Base-by-base conservation (phyloP, 2,797 vertebrate species). In the Chaenodraco wilsoni region DNA sequence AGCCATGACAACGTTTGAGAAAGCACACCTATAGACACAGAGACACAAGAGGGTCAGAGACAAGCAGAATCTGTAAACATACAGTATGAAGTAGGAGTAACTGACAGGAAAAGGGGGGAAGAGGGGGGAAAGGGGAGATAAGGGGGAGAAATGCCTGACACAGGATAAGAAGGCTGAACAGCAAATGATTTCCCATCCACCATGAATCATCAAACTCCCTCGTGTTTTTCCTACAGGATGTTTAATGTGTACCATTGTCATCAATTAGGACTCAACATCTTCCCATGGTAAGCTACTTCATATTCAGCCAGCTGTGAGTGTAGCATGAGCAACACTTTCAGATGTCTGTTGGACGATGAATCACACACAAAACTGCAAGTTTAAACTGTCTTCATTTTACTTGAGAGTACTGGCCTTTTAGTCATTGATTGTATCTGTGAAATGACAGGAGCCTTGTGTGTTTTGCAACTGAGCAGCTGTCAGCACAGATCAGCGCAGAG, bases 141-240 rank as follows among this genome's bases (percentile, higher is more conserved):
- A 52, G 37, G 31, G 46, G 11, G 10, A 23, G 16, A 45, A 52
- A 57, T 50, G 49, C 43, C 12, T n/a, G 10, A 58, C 8, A 23
- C 9, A 6, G 61, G 19, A 11, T 41, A 27, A 27, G 27, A 27
- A 51, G 64, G 33, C 68, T 74, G 51, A 68, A 49, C n/a, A 9
- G 49, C 23, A 16, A 64, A 48, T 41, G 23, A 60, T 78, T 88
- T 86, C 84, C 80, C 71, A 69, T 84, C 56, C 62, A 54, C 50
- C 65, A 46, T 90, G 87, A 92, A 72, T 94, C 87, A 92, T 78
- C 72, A 69, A 19, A 40, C 51, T 81, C 43, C 72, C 70, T 55
- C 52, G 14, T 55, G 61, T 86, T 78, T 73, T 68, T 17, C 60
- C 60, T 60, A 55, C 65, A 19, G 52, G 61, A 71, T 37, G 65